Evolutionary conservation across 2,888 invertebrate species (phyloP).

Genomic region (Ptilodon capucinus): DNA sequence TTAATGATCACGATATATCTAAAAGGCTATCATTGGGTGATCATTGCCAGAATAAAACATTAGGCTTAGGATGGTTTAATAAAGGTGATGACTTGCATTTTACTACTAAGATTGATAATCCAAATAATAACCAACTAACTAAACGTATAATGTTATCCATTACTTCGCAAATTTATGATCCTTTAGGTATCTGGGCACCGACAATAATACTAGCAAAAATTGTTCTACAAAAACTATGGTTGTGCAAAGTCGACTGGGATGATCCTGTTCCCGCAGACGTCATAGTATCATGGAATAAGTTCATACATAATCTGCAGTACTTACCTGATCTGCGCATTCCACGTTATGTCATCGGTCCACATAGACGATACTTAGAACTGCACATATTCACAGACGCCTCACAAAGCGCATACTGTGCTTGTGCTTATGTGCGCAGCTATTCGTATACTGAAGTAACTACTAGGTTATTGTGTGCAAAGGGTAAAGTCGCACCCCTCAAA

Average conservation of each 20-base stretch:
- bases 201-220: slow-evolving; percentile 2
- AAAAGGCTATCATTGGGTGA: slow-evolving; percentile 1
- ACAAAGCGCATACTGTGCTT: too few species aligned
- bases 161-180: neutral
- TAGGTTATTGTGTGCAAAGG: too few species aligned
- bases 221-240: slow-evolving; percentile 2
- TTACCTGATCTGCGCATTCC: neutral
- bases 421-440: too few species aligned
- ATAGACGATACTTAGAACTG: neutral
- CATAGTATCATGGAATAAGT: neutral
- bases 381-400: slow-evolving; percentile 6
- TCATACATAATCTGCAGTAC: neutral
- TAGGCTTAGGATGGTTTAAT: slow-evolving; percentile 2
- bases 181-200: neutral
- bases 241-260: slow-evolving; percentile 3
- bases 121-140: neutral
- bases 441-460: too few species aligned
- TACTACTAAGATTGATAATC: neutral
- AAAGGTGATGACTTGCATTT: neutral
- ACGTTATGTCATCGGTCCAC: neutral
- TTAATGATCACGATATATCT: neutral
- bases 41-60: slow-evolving; percentile 4
- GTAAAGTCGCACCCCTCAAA: too few species aligned
- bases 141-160: neutral
- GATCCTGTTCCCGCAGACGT: neutral